These are phyloP conservation scores for human DNA, from an alignment of 2,113 vertebrate genomes.

Conservation along the genomic window GRCh38 chr12:102413501-102414000, in stretches of 20 bases:
- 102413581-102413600: conserved; percentile 49
- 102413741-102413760: conserved; percentile 70
- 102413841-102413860: neutral
- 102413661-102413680: conserved; percentile 76
- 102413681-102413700: conserved; percentile 65
- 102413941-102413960: neutral
- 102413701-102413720: conserved; percentile 73
- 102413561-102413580: conserved; percentile 68
- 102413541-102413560: conserved; percentile 73
- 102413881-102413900: conserved; percentile 11
- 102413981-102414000: neutral
- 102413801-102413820: conserved; percentile 34
- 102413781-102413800: conserved; percentile 65
- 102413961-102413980: neutral
- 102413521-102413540: conserved; percentile 46
- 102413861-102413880: conserved; percentile 37
- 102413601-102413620: conserved; percentile 50
- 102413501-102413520: neutral
- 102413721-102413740: conserved; percentile 68
- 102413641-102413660: conserved; percentile 69
- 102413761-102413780: conserved; percentile 73
- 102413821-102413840: neutral
- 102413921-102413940: neutral
- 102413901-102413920: neutral
- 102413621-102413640: conserved; percentile 67